Evolutionary conservation across 2,888 invertebrate species (phyloP).

Genomic region (Coleophora flavipennella): DNA sequence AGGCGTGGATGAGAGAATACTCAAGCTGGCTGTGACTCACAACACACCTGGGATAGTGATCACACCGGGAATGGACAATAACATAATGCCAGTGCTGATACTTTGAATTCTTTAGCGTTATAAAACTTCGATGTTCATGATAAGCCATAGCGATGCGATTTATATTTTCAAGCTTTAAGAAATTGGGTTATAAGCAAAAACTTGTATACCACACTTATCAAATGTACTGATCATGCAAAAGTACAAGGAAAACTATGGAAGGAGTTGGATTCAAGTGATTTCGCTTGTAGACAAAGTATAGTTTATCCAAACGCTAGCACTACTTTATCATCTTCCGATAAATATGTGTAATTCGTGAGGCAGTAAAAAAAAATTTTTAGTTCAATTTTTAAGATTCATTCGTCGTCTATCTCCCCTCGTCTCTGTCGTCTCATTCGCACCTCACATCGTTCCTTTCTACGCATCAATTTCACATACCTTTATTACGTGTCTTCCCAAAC

Average conservation of each 20-base stretch:
- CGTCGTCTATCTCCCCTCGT: too few species aligned
- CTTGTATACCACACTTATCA: slow-evolving; percentile 81
- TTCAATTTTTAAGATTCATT: too few species aligned
- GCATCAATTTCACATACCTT: too few species aligned
- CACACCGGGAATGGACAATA: slow-evolving; percentile 70
- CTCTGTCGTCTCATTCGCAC: too few species aligned
- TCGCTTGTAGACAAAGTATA: slow-evolving; percentile 87
- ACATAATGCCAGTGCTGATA: slow-evolving; percentile 73
- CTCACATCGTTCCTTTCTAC: too few species aligned
- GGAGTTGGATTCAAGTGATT: slow-evolving; percentile 78
- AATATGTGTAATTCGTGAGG: slow-evolving; percentile 76
- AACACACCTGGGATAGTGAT: slow-evolving; percentile 51
- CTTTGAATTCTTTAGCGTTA: slow-evolving; percentile 76
- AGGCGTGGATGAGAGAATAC: slow-evolving; percentile 83
- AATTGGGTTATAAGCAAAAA: slow-evolving; percentile 83
- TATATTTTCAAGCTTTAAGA: slow-evolving; percentile 83
- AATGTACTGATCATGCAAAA: slow-evolving; percentile 79
- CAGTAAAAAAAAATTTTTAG: slow-evolving; percentile 64
- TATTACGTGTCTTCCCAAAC: too few species aligned
- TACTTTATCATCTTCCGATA: slow-evolving; percentile 74
- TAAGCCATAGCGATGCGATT: slow-evolving; percentile 93
- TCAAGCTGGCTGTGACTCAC: slow-evolving; percentile 73
- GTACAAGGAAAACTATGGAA: slow-evolving; percentile 82
- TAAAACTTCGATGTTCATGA: slow-evolving; percentile 82
- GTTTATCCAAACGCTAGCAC: slow-evolving; percentile 74